phyloP scores from a whole-genome alignment of 1,140 invertebrate species.

The Formica selysi region DNA sequence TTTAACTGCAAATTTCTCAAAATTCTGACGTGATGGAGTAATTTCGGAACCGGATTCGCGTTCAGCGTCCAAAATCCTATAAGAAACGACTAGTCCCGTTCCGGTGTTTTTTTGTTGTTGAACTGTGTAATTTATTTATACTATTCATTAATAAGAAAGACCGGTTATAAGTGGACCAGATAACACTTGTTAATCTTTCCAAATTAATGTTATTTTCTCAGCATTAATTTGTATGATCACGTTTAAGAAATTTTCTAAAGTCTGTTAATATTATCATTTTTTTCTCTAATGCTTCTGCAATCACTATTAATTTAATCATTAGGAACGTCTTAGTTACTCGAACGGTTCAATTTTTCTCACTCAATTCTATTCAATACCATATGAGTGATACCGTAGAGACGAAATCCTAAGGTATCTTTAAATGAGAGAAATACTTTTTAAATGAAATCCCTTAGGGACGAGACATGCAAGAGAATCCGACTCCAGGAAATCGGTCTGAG shows the following conservation, averaged over 20 bases:
- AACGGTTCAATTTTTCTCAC: neutral
- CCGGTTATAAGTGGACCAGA: neutral
- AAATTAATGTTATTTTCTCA: neutral
- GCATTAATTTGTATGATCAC: neutral
- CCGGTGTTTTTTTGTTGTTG: too few relatives aligned
- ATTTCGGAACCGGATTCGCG: too few relatives aligned
- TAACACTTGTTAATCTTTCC: neutral
- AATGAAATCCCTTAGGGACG: neutral
- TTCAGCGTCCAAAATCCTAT: too few relatives aligned
- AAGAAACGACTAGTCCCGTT: too few relatives aligned
- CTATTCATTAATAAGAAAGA: neutral
- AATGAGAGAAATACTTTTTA: neutral
- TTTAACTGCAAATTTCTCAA: too few relatives aligned
- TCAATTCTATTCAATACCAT: neutral
- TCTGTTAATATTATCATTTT: neutral
- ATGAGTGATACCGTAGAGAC: neutral
- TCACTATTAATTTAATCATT: neutral
- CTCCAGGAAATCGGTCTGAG: conserved; percentile 73
- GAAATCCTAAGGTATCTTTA: neutral
- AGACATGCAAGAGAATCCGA: neutral
- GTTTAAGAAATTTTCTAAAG: neutral
- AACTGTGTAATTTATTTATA: neutral
- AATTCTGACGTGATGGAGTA: too few relatives aligned
- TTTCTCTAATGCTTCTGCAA: neutral
- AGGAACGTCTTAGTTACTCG: neutral